A percentile compares a stretch with the other conserved stretches of the same genome.
Conservation (phyloP, 1,140 invertebrate species). For the Lepeophtheirus salmonis region DNA sequence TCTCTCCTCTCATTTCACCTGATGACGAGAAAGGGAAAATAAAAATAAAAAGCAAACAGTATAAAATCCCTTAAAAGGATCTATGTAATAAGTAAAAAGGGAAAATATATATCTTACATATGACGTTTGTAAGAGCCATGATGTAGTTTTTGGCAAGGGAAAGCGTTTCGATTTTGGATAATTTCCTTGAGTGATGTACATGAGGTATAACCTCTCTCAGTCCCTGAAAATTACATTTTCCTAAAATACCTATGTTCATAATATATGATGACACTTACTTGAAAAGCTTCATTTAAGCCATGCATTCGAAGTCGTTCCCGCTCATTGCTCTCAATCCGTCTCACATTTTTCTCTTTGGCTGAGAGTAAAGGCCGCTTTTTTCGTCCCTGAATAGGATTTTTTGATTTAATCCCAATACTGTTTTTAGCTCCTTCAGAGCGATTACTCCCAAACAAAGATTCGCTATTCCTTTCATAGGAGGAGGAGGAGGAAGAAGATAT, state of each 20-base stretch:
- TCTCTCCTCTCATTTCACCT: constrained; percentile 45
- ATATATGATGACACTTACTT: constrained; percentile 42
- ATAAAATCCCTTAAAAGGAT: background rate
- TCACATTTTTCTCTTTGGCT: constrained; percentile 54
- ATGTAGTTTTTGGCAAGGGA: constrained; percentile 76
- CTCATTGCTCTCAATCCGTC: constrained; percentile 65
- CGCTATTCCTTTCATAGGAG: no score
- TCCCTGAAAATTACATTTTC: constrained; percentile 40
- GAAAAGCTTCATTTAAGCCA: constrained; percentile 66
- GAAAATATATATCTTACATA: constrained; percentile 33
- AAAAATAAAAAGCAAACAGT: background rate
- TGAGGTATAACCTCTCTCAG: constrained; percentile 68
- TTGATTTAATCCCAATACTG: background rate
- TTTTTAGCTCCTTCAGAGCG: background rate
- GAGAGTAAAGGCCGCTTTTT: constrained; percentile 47
- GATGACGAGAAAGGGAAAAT: background rate
- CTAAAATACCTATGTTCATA: no score
- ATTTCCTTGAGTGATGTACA: constrained; percentile 57
- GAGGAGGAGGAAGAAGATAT: no score
- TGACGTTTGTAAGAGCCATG: constrained; percentile 67
- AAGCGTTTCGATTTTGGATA: constrained; percentile 69
- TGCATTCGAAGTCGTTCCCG: constrained; percentile 71
- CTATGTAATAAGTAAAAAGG: background rate
- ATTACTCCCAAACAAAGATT: no score
- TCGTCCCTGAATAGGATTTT: constrained; percentile 23